phyloP scores from a whole-genome alignment of 1,140 invertebrate genomes.

The Sitodiplosis mosellana region DNA sequence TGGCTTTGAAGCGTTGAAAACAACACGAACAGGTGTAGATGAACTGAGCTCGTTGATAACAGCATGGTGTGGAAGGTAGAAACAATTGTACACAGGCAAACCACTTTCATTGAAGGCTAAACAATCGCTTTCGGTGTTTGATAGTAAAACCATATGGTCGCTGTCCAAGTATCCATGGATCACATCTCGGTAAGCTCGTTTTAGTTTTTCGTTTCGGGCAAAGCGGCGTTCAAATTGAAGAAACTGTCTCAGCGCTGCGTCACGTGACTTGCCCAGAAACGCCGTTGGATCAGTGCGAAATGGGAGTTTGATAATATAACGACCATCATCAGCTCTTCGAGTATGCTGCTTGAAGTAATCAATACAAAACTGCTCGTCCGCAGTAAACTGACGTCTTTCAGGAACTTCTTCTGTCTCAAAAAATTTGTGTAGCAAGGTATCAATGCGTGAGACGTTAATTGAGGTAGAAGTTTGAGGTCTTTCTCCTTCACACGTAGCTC shows the following conservation, averaged over 20 bases:
- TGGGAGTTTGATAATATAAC: slow-evolving; percentile 6
- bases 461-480: background rate
- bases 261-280: background rate
- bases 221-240: background rate
- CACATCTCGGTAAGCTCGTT: slow-evolving; percentile 9
- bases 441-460: background rate
- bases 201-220: background rate
- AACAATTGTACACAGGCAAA: slow-evolving; percentile 2
- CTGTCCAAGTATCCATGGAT: slow-evolving; percentile 16
- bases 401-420: slow-evolving; percentile 16
- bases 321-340: slow-evolving; percentile 5
- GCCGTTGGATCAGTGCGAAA: background rate
- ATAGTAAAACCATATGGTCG: slow-evolving; percentile 16
- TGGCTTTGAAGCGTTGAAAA: slow-evolving; percentile 22
- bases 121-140: too few relatives aligned
- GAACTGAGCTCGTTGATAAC: slow-evolving; percentile 14
- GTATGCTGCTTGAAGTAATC: slow-evolving; percentile 10
- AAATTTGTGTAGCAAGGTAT: slow-evolving; percentile 8
- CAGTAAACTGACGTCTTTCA: background rate
- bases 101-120: slow-evolving; percentile 5
- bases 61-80: slow-evolving; percentile 25
- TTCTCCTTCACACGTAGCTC: background rate
- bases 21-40: slow-evolving; percentile 18
- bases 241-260: background rate
- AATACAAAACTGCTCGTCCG: slow-evolving; percentile 9